Evolutionary conservation across 1,140 invertebrate species (phyloP), one percentile per base, ranked within the genome.

Genomic region (Melanaphis sacchari): DNA sequence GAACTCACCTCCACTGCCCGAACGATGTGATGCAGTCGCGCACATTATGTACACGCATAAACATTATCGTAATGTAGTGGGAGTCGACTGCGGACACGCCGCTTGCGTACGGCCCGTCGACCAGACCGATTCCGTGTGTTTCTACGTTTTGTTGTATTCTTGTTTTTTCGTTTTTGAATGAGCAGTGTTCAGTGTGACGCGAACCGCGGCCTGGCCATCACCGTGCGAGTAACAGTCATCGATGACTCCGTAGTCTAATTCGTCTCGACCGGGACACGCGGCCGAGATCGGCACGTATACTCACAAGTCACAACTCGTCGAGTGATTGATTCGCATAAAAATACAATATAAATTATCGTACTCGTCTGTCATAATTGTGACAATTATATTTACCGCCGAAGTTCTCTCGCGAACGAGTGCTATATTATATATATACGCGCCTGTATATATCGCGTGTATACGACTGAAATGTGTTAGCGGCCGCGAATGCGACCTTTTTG

Each of bases 151-250:
- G 38, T 87, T 87, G 43, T 87, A 9, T 43, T 43, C 84, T 26
- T 87, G 6, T 46, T n/a, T 15, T 38, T 82, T 38, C n/a, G n/a
- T 46, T 87, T 87, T 87, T 87, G 85, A 87, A 87, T 87, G 85
- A 87, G 43, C 31, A 31, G 31, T 41, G 41, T 18, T 31, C 85
- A 87, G 85, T 87, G 31, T 87, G 43, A 87, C 85, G 85, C 31
- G 85, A 87, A 87, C 41, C 85, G 85, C 85, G 85, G 85, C 41
- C 40, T n/a, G 8, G 31, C 41, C 31, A 43, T 87, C 41, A n/a
- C 41, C 85, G 41, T 43, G 11, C 9, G 36, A 43, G 40, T 41
- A 1, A 21, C 40, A 40, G 36, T 82, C 81, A 11, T 40, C 81
- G 81, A 82, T 38, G 38, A 82, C 81, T 76, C n/a, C 59, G 59